These are phyloP conservation scores for Ciconia nigra DNA, from an alignment of 2,797 vertebrate genomes.

Conservation along the genomic window DNA sequence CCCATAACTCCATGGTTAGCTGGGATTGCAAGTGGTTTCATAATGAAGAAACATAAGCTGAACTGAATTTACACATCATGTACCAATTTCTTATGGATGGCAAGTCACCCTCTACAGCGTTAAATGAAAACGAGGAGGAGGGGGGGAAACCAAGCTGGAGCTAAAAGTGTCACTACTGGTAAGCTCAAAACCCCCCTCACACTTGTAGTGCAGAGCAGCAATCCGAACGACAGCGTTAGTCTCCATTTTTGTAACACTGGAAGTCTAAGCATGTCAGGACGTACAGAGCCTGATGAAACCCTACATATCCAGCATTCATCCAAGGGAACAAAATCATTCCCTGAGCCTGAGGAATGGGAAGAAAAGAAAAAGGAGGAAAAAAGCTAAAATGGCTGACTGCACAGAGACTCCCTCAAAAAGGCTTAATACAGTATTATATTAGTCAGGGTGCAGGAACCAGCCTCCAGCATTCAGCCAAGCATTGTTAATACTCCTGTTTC, in stretches of 20 bases:
- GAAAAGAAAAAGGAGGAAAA: slow-evolving; percentile 56
- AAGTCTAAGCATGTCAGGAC: slow-evolving; percentile 73
- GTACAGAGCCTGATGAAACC: slow-evolving; percentile 64
- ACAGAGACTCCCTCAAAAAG: slow-evolving; percentile 86
- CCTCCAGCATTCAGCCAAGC: slow-evolving; percentile 77
- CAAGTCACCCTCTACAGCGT: slow-evolving; percentile 76
- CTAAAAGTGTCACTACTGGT: slow-evolving; percentile 80
- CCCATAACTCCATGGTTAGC: slow-evolving; percentile 96
- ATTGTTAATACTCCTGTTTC: slow-evolving; percentile 85
- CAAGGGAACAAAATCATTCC: slow-evolving; percentile 73
- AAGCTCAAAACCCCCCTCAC: slow-evolving; percentile 69
- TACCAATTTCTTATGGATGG: slow-evolving; percentile 74
- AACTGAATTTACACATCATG: slow-evolving; percentile 91
- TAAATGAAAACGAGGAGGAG: slow-evolving; percentile 65
- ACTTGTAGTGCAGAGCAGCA: slow-evolving; percentile 76
- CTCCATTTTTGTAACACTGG: slow-evolving; percentile 76
- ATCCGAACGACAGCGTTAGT: slow-evolving; percentile 70
- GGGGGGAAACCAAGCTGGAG: slow-evolving; percentile 73
- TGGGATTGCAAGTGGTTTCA: slow-evolving; percentile 96
- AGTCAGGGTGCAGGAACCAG: slow-evolving; percentile 80
- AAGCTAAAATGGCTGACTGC: slow-evolving; percentile 98
- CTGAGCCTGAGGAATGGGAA: slow-evolving; percentile 62
- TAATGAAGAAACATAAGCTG: slow-evolving; percentile 88
- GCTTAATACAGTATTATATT: slow-evolving; percentile 88
- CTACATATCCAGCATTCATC: slow-evolving; percentile 71